Base-by-base conservation (phyloP, 1,140 invertebrate species). In the Drosophila sulfurigaster region DNA sequence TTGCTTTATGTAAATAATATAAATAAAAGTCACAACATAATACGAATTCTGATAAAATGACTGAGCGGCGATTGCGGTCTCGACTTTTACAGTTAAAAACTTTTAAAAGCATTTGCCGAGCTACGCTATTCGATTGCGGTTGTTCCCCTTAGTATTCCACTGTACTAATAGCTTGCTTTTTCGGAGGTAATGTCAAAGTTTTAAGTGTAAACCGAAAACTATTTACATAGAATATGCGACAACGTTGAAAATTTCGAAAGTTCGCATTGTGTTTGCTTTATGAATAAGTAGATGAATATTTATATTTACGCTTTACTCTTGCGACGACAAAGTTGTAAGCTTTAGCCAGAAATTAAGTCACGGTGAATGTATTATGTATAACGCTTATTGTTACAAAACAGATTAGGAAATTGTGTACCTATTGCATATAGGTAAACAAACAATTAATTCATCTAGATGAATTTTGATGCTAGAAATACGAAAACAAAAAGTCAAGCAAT, bases 141-240 rank as follows among this genome's bases (percentile, higher is more conserved):
- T 20, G 59, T 69, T 49, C 46, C 10, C 15, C n/a, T 6, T n/a
- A 15, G 7, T 32, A 32, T 32, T 32, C 46, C 20, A 68, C 30
- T 38, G 16, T 16, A 5, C 10, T 16, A 13, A 1, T 5, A 16
- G 3, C 1, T 16, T n/a, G n/a, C 5, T 5, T 60, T 73, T 41
- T 25, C 20, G 28, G 38, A 35, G 60, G 60, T 58, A 35, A 78
- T 57, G 75, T 56, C 68, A 52, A 82, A 73, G 43, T 78, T 52
- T 65, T 59, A 81, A 52, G 71, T 70, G 75, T 70, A 77, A 69
- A 77, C 52, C 69, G 58, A 59, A 60, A 80, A 64, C 52, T 83
- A 80, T 80, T 85, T 85, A 46, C 64, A 63, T 64, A 67, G 66
- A 79, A 83, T 65, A 72, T 82, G 52, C 38, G 15, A 30, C 13